Base-by-base conservation (phyloP, 2,888 invertebrate species). In the Athetis lepigone region DNA sequence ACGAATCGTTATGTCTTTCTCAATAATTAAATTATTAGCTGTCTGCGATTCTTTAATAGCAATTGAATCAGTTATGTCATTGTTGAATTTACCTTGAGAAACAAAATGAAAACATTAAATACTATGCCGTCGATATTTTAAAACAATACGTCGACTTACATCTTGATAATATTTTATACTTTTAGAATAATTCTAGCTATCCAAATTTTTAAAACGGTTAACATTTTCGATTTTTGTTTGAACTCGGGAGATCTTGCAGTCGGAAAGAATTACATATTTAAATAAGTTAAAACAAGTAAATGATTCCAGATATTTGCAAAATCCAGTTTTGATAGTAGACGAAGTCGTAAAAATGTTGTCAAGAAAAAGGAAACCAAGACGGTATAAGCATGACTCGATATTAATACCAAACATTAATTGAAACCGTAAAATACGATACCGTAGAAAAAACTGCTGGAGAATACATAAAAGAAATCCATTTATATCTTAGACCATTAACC, bases 371-470 rank as follows among this genome's bases (percentile, higher is more conserved):
- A 25, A n/a, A 37, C 36, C 36, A 18, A 23, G 11, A 33, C 19
- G 8, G 9, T 18, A n/a, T 39, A 37, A 47, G 37, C 43, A 43
- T n/a, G 7, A 37, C 4, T n/a, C n/a, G n/a, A 21, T 23, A 50
- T 65, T 56, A 55, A 52, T 70, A 70, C 65, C 71, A 40, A 50
- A 51, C n/a, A 42, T 6, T 27, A 58, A 70, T 70, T 70, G 39
- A 33, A 33, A 46, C n/a, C 40, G 54, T 64, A 55, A 59, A 58
- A 46, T 13, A 45, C 42, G 50, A 49, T 25, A 25, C 11, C 13
- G 16, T 23, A 23, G 33, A 33, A 54, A 33, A 42, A 39, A 9
- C 4, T 18, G 9, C 13, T 33, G 1, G 1, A 18, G 6, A 25
- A 29, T 33, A 27, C 54, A 18, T n/a, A 1, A 13, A 40, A 21